A percentile compares a stretch with the other conserved stretches of the same genome.
These are phyloP conservation scores for Rhynchomys soricoides DNA, from an alignment of 2,113 vertebrate genomes.

Conservation along the genomic window DNA sequence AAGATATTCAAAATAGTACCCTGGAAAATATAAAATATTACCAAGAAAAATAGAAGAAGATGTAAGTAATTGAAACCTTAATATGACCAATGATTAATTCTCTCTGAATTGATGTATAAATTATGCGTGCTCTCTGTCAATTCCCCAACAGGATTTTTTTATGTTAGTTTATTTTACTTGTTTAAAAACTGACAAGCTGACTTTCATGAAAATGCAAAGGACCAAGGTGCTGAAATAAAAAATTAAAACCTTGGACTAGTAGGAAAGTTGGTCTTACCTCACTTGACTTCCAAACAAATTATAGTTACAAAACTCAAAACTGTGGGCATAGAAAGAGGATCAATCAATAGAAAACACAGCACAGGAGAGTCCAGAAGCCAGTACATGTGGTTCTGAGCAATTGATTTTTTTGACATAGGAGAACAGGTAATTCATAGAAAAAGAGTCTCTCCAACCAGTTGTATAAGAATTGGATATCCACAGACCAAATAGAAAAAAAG, in stretches of 20 bases:
- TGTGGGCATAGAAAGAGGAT: not conserved
- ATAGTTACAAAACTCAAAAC: not conserved
- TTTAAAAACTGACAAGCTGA: not conserved
- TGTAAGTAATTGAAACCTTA: not conserved
- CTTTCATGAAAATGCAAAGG: not conserved
- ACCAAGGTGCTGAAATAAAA: not conserved
- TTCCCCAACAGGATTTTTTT: not conserved
- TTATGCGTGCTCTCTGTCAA: not conserved
- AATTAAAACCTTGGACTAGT: not conserved
- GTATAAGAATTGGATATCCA: not conserved
- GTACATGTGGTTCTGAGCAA: not conserved
- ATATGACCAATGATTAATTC: not conserved
- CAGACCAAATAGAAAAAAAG: not conserved
- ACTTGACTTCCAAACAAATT: not conserved
- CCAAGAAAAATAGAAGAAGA: not conserved
- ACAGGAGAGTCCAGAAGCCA: not conserved
- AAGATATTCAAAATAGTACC: not conserved
- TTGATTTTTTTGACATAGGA: conserved; percentile 23
- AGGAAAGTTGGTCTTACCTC: not conserved
- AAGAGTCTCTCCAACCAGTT: not conserved
- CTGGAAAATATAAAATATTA: not conserved
- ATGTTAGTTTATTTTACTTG: not conserved
- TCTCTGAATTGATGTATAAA: not conserved
- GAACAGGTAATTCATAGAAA: not conserved
- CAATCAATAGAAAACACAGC: not conserved